Percentiles rank a stretch among this genome's conserved stretches.
phyloP scores from a whole-genome alignment of 2,888 invertebrate species.

The Andrena haemorrhoa region DNA sequence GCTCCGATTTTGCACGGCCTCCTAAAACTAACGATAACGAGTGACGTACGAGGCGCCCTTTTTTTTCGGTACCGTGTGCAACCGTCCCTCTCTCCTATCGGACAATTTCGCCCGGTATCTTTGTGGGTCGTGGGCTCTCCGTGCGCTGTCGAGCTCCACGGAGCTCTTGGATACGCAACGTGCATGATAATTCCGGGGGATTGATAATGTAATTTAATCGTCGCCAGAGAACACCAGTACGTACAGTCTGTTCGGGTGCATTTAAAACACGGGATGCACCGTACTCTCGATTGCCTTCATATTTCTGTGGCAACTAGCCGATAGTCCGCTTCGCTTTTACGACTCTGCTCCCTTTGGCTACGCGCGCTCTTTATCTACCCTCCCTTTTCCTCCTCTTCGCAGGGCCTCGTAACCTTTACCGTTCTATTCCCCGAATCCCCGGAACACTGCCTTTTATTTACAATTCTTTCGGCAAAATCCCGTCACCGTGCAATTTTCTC shows the following conservation, averaged over 20 bases:
- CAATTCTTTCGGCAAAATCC: too few species aligned
- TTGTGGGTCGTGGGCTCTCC: conserved; percentile 23
- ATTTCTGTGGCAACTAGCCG: neutral
- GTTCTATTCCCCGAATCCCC: too few species aligned
- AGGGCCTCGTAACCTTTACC: neutral
- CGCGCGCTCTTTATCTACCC: conserved; percentile 35
- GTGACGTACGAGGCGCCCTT: conserved; percentile 60
- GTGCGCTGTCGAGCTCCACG: neutral
- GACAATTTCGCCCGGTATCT: conserved; percentile 47
- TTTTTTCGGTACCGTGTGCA: conserved; percentile 28
- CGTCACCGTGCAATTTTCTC: too few species aligned
- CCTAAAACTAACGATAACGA: conserved; percentile 66
- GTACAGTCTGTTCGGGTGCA: too few species aligned
- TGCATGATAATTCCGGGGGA: neutral
- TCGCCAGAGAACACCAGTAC: conserved; percentile 1
- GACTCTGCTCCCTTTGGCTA: conserved; percentile 24
- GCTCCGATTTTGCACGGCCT: conserved; percentile 52
- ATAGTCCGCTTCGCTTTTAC: conserved; percentile 16
- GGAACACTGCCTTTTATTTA: too few species aligned
- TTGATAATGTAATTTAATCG: conserved; percentile 41
- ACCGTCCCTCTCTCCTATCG: conserved; percentile 25
- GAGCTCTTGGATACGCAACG: neutral
- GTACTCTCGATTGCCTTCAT: neutral
- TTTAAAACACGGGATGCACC: neutral
- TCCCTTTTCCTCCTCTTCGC: neutral